These are phyloP conservation scores for Phymanthus crucifer DNA, from an alignment of 92 coral and sea anemone genomes.

Conservation along the genomic window DNA sequence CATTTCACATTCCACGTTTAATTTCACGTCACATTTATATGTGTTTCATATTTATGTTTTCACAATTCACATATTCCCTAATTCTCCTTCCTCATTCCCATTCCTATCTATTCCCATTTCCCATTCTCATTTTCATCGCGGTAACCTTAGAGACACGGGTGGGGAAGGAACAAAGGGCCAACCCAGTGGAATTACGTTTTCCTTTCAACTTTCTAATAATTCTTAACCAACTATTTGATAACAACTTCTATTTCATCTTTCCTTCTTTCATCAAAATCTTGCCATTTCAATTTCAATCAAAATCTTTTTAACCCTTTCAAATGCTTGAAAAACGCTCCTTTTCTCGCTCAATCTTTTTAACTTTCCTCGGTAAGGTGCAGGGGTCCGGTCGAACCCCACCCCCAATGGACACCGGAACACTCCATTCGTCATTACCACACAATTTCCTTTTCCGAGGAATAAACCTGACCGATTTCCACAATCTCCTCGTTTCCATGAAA, in stretches of 20 bases:
- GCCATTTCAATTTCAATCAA: neutral
- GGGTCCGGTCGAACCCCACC: conserved; percentile 71
- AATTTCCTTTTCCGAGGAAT: neutral
- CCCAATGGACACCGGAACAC: conserved; percentile 41
- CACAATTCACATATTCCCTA: neutral
- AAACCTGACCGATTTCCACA: no score
- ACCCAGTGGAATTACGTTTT: conserved; percentile 10
- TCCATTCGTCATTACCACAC: neutral
- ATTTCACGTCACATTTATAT: neutral
- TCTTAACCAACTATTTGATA: neutral
- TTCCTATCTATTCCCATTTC: conserved; percentile 5
- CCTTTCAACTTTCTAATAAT: neutral
- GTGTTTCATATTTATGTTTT: no score
- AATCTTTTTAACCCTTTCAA: neutral
- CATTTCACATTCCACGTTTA: conserved; percentile 7
- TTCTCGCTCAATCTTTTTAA: neutral
- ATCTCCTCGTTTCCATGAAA: no score
- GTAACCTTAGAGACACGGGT: conserved; percentile 33
- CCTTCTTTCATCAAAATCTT: neutral
- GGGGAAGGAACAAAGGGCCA: conserved; percentile 43
- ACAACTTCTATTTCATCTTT: neutral
- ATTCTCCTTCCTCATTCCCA: conserved; percentile 1
- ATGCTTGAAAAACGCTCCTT: neutral
- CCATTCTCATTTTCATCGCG: conserved; percentile 24
- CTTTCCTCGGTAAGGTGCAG: neutral